Evolutionary conservation across 2,888 invertebrate genomes (phyloP), one percentile per base, ranked within the genome.

Genomic region (Azorinus chamasolen): DNA sequence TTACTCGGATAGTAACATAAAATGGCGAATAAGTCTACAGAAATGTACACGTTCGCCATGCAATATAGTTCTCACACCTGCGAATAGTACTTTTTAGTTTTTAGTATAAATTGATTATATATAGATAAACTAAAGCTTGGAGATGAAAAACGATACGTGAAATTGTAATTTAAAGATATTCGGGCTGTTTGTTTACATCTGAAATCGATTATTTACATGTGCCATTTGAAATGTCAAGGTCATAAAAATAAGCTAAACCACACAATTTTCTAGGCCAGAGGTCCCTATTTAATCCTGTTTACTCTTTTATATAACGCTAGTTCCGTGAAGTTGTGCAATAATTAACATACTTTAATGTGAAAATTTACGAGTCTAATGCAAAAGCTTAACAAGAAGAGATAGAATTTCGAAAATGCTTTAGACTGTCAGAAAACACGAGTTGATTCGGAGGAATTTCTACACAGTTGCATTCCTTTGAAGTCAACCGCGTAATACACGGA

Each of bases 21-120:
- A 88, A 89, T 87, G 87, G 87, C 87, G 89, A 65, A 70, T 50
- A 70, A 68, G 69, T 66, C 55, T 54, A 51, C 48, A 55, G 54
- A 63, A 63, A 64, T 68, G n/a, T n/a, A 65, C 72, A 37, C 63
- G 18, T 83, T 48, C 82, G 83, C 85, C 24, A 16, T 22, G 58
- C 46, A 58, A 84, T 61, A 58, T 82, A 84, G 76, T 76, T 25
- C 80, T 4, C 59, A 55, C 80, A 78, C 70, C 71, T 70, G 76
- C 53, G 62, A 6, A 16, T 58, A 43, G 25, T 55, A 27, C 32
- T 10, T 50, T 41, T 48, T 6, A 20, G 4, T 25, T 20, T 20
- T 27, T 27, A 5, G 16, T 10, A 32, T 32, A 32, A 6, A 32
- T 4, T 10, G 10, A 4, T 6, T 24, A 14, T 6, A 6, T 51